phyloP scores from a whole-genome alignment of 2,797 vertebrate genomes.

The Sphaeramia orbicularis region DNA sequence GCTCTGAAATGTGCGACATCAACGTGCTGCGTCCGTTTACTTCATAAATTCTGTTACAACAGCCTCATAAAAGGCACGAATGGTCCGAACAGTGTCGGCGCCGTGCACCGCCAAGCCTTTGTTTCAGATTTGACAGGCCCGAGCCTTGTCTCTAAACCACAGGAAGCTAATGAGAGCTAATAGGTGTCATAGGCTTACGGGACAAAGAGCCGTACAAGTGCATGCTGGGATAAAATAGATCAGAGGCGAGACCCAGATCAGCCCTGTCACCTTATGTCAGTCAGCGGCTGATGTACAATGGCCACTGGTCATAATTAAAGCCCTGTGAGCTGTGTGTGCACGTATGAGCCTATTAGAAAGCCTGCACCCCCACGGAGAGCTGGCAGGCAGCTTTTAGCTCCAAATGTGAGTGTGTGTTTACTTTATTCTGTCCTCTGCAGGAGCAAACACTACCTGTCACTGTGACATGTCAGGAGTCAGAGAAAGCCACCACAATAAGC shows the following conservation, averaged over 20 bases:
- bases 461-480: conserved; percentile 24
- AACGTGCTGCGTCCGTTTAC: too few relatives aligned
- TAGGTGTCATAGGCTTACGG: conserved; percentile 65
- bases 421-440: conserved; percentile 31
- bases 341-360: conserved; percentile 69
- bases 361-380: conserved; percentile 58
- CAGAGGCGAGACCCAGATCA: conserved; percentile 41
- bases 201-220: conserved; percentile 54
- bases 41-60: too few relatives aligned
- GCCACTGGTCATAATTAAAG: conserved; percentile 69
- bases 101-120: conserved; percentile 21
- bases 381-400: conserved; percentile 48
- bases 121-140: conserved; percentile 51
- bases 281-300: conserved; percentile 61
- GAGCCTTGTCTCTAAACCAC: conserved; percentile 50
- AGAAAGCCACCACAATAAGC: conserved; percentile 11
- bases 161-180: conserved; percentile 76
- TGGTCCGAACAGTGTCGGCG: conserved; percentile 21
- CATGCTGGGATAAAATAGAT: conserved; percentile 70
- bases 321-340: conserved; percentile 41
- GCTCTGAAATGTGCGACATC: too few relatives aligned
- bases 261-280: conserved; percentile 67
- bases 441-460: conserved; percentile 31
- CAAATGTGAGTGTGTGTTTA: conserved; percentile 57
- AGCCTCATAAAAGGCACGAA: background rate